phyloP scores from a whole-genome alignment of 2,888 invertebrate species.

The Mamestra brassicae region DNA sequence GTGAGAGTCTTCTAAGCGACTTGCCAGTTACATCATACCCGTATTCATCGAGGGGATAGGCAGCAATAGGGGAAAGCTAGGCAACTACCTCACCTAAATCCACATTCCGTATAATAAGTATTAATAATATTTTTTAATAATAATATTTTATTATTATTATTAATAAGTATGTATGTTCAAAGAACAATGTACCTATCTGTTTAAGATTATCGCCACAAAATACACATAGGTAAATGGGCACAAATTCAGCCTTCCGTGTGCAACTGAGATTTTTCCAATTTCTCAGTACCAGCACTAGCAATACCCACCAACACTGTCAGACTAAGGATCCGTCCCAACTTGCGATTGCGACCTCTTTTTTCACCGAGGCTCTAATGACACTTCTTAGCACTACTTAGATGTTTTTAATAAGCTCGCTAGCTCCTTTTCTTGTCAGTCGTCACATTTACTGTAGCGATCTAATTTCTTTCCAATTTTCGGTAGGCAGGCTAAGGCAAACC shows the following conservation, averaged over 20 bases:
- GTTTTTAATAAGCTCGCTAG: too few relatives aligned
- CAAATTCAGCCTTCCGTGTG: neutral
- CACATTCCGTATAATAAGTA: neutral
- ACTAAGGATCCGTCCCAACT: too few relatives aligned
- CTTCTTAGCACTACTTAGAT: too few relatives aligned
- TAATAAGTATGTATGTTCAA: neutral
- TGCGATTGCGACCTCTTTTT: too few relatives aligned
- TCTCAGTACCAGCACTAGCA: neutral
- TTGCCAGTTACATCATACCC: neutral
- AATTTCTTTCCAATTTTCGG: too few relatives aligned
- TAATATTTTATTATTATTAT: too few relatives aligned
- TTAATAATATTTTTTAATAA: too few relatives aligned
- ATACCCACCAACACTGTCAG: too few relatives aligned
- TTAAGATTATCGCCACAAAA: neutral
- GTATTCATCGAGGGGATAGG: neutral
- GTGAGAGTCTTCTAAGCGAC: neutral
- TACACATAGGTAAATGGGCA: neutral
- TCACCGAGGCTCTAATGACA: too few relatives aligned
- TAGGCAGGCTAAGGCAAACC: too few relatives aligned
- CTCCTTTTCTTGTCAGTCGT: too few relatives aligned
- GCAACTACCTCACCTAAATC: neutral
- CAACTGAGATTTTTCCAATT: neutral
- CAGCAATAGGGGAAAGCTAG: neutral
- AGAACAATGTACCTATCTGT: neutral
- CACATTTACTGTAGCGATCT: too few relatives aligned